A percentile compares a stretch with the other conserved stretches of the same genome.
Evolutionary conservation across 2,888 invertebrate genomes (phyloP).

Genomic region (Meloe dianella): DNA sequence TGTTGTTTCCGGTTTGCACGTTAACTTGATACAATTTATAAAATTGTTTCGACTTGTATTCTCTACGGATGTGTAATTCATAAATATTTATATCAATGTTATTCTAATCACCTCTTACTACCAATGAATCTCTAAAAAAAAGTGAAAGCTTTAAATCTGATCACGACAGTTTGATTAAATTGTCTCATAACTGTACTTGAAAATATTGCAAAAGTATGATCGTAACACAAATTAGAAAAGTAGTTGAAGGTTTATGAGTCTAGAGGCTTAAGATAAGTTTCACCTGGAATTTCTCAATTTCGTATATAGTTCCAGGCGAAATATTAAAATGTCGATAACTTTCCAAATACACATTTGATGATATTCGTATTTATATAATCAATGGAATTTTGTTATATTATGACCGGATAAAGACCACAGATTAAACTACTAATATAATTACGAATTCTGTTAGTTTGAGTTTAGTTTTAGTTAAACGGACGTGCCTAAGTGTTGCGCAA

Average conservation of each 20-base stretch:
- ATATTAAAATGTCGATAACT: too few species aligned
- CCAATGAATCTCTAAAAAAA: neutral
- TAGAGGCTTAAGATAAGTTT: neutral
- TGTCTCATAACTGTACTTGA: neutral
- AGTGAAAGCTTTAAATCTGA: neutral
- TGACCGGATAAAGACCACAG: constrained; percentile 9
- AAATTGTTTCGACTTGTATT: constrained; percentile 31
- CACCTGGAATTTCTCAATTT: neutral
- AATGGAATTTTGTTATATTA: neutral
- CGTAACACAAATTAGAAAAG: neutral
- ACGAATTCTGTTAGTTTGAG: constrained; percentile 24
- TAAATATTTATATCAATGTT: constrained; percentile 9
- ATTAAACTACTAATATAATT: constrained; percentile 19
- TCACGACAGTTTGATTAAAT: neutral
- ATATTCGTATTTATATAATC: neutral
- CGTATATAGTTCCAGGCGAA: neutral
- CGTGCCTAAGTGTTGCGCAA: constrained; percentile 18
- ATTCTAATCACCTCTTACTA: neutral
- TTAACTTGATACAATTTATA: constrained; percentile 33
- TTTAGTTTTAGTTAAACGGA: constrained; percentile 21
- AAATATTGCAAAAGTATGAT: neutral
- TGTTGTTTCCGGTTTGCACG: constrained; percentile 32
- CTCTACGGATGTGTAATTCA: constrained; percentile 24
- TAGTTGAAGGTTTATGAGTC: neutral
- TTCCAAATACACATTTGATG: too few species aligned